phyloP scores from a whole-genome alignment of 2,113 vertebrate species.

The Notarius lentiginosus region DNA sequence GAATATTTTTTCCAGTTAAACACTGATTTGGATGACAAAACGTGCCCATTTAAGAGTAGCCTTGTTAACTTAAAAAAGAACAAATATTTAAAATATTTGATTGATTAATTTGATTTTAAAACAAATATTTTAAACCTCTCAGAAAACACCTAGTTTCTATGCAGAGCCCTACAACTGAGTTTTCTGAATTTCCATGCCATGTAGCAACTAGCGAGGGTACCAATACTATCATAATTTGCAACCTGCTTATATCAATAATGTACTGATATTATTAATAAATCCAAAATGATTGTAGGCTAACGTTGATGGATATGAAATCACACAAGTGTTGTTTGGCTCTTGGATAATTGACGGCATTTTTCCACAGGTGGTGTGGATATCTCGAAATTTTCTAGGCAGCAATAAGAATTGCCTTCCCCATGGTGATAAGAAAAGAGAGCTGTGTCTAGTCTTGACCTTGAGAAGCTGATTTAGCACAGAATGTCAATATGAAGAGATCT shows the following conservation, averaged over 20 bases:
- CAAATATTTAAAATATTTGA: no score
- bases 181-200: background rate
- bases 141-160: background rate
- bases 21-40: background rate
- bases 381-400: conserved; percentile 79
- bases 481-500: conserved; percentile 63
- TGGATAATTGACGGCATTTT: conserved; percentile 76
- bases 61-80: no score
- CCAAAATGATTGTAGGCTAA: background rate
- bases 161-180: background rate
- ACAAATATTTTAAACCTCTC: background rate
- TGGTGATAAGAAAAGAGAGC: conserved; percentile 78
- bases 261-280: background rate
- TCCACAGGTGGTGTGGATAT: conserved; percentile 78
- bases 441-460: conserved; percentile 70
- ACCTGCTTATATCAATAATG: background rate
- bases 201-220: background rate
- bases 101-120: no score
- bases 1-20: background rate
- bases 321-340: background rate
- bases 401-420: conserved; percentile 83
- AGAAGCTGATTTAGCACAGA: conserved; percentile 67
- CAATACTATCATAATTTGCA: background rate
- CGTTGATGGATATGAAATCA: background rate
- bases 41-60: background rate